Base-by-base conservation (phyloP, 2,113 vertebrate genomes). In the Pelecanoides urinatrix region DNA sequence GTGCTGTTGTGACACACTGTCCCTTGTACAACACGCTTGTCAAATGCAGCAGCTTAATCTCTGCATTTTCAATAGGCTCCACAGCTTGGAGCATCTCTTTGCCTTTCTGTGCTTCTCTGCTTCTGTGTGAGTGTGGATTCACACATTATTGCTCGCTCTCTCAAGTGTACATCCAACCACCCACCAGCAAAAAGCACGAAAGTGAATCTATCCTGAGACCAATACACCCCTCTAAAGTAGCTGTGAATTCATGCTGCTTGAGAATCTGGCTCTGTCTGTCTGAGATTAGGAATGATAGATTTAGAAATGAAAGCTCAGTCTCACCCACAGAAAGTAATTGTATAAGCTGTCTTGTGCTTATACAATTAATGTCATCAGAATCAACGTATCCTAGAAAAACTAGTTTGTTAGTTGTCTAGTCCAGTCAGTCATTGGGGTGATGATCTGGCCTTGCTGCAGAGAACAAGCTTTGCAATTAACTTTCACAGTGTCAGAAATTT, bases 21-120 rank as follows among this genome's bases (percentile, higher is more conserved):
- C 32, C n/a, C 23, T 66, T 10, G 2, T 36, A 34, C 42, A 52
- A 16, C 0, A 0, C 1, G 0, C 29, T 62, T 52, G 25, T 25
- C 47, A 83, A 73, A 62, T 19, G 9, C 20, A 49, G 12, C 26
- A 27, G 13, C 20, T 58, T 70, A 34, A 75, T 89, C 68, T 70
- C 42, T 71, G 23, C 29, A 34, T 2, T 84, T 88, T 83, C 59
- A 66, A 9, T 16, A 36, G 7, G 14, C 75, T 61, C 18, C 65
- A 86, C 25, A 61, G 1, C 17, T 44, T 75, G 44, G 15, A 75
- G 9, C 32, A 26, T 50, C 32, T 91, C 20, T 67, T 74, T 90
- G 11, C 26, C 38, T 89, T 47, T 70, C 42, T 49, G 21, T 81
- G 22, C 77, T 80, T 82, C 58, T 52, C 9, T 73, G 63, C 9